These are phyloP conservation scores for Chaetorhynchus papuensis DNA, from an alignment of 2,113 vertebrate genomes.

Conservation along the genomic window DNA sequence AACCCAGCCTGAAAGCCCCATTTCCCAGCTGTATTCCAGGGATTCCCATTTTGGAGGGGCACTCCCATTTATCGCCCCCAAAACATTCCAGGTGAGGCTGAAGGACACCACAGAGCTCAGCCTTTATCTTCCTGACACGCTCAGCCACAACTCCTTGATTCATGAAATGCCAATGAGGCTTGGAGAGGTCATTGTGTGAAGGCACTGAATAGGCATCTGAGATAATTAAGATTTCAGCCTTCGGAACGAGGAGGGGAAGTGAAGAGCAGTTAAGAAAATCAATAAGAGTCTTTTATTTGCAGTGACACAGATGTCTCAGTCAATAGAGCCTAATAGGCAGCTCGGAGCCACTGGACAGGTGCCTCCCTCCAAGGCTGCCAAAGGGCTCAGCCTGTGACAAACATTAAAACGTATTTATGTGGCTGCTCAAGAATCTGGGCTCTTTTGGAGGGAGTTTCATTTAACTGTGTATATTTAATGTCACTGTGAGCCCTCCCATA, in stretches of 20 bases:
- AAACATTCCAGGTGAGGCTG: slow-evolving; percentile 64
- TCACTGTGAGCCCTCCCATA: background rate
- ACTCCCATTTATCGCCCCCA: slow-evolving; percentile 56
- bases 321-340: slow-evolving; percentile 98
- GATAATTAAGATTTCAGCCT: slow-evolving; percentile 98
- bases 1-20: background rate
- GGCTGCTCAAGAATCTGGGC: slow-evolving; percentile 30
- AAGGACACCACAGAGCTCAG: slow-evolving; percentile 65
- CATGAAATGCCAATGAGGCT: slow-evolving; percentile 82
- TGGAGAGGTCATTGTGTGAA: slow-evolving; percentile 77
- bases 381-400: slow-evolving; percentile 66
- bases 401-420: slow-evolving; percentile 69
- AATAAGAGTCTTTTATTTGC: slow-evolving; percentile 98
- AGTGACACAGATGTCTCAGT: slow-evolving; percentile 99
- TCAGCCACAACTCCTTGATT: slow-evolving; percentile 78
- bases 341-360: slow-evolving; percentile 85
- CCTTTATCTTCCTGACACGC: slow-evolving; percentile 82
- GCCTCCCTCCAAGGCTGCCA: slow-evolving; percentile 74
- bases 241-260: slow-evolving; percentile 89
- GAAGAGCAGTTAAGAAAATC: slow-evolving; percentile 95
- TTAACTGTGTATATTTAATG: slow-evolving; percentile 53
- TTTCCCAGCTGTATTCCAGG: slow-evolving; percentile 30
- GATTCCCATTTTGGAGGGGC: background rate
- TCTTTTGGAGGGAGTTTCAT: slow-evolving; percentile 39
- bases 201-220: slow-evolving; percentile 87